phyloP scores from a whole-genome alignment of 2,797 vertebrate genomes.

The Tauraco hartlaubi region DNA sequence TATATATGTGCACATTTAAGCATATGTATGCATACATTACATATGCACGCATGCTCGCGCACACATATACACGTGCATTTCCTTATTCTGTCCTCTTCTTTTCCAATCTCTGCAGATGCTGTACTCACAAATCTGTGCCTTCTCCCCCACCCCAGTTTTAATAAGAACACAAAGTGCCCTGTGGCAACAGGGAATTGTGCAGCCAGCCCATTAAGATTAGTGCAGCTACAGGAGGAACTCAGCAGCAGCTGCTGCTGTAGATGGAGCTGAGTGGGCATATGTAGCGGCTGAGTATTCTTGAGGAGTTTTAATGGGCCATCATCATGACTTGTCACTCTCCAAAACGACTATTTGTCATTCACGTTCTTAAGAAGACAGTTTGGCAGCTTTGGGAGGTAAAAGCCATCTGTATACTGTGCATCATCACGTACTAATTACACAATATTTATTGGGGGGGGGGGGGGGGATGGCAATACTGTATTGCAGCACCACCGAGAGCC shows the following conservation, averaged over 20 bases:
- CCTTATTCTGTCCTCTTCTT: not conserved
- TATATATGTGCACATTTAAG: not conserved
- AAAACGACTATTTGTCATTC: constrained; percentile 61
- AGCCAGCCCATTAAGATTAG: constrained; percentile 45
- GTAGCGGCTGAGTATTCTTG: constrained; percentile 18
- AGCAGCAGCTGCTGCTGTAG: constrained; percentile 39
- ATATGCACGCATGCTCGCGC: not conserved
- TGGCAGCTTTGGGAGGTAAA: constrained; percentile 45
- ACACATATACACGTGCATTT: accelerated
- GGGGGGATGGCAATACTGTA: not conserved
- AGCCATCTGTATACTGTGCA: constrained; percentile 35
- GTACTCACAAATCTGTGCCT: not conserved
- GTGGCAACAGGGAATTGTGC: not conserved
- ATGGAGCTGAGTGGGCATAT: constrained; percentile 49
- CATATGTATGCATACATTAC: too few relatives aligned
- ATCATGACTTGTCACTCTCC: constrained; percentile 40
- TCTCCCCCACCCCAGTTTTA: not conserved
- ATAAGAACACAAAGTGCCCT: constrained; percentile 46
- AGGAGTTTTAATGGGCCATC: constrained; percentile 61
- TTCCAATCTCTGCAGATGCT: not conserved
- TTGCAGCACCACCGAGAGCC: not conserved
- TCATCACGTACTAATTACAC: constrained; percentile 24
- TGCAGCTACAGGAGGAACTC: constrained; percentile 27
- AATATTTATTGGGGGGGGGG: not conserved
- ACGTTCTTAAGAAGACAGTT: constrained; percentile 43